Base-by-base conservation (phyloP, 2,888 invertebrate species). In the Xestoiulus laeticollis region DNA sequence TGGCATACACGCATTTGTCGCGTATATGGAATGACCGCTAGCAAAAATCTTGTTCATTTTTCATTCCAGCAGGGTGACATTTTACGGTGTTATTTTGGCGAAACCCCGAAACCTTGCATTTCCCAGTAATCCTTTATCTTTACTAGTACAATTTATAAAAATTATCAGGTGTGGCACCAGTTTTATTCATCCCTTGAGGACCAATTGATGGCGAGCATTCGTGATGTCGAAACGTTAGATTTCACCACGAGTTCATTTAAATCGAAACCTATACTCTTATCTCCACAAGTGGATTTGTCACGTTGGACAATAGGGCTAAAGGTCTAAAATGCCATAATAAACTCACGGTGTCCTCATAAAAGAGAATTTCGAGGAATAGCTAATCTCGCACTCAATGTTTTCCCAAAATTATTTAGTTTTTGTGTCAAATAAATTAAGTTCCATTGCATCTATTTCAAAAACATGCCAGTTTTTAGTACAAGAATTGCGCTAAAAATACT, bases 161-260 rank as follows among this genome's bases (percentile, higher is more conserved):
- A 59, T 59, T 59, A 59, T 59, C 59, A 59, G 59, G 59, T 59
- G 59, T 59, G 59, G 59, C n/a, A n/a, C n/a, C n/a, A 16, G 59
- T 59, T 59, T 59, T n/a, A 59, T 59, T 59, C 59, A n/a, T 59
- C 59, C 59, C 59, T 59, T 1, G 59, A 59, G 59, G 59, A 59
- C 59, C 59, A 19, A n/a, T 6, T 59, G 59, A 59, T 59, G 59
- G 59, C 59, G 59, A 59, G n/a, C 59, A n/a, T 59, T 59, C n/a
- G 48, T 48, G 8, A 48, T 12, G 14, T 3, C 48, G 3, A 48
- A 48, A 48, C 19, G 48, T 19, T 19, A 48, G 14, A 48, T 48
- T 48, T 14, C 14, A 48, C 48, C 48, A 48, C 59, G n/a, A 59
- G n/a, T n/a, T n/a, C n/a, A n/a, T n/a, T n/a, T n/a, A n/a, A 4